Evolutionary conservation across 2,888 invertebrate genomes (phyloP), one percentile per base, ranked within the genome.

Genomic region (Trichacis sp.): DNA sequence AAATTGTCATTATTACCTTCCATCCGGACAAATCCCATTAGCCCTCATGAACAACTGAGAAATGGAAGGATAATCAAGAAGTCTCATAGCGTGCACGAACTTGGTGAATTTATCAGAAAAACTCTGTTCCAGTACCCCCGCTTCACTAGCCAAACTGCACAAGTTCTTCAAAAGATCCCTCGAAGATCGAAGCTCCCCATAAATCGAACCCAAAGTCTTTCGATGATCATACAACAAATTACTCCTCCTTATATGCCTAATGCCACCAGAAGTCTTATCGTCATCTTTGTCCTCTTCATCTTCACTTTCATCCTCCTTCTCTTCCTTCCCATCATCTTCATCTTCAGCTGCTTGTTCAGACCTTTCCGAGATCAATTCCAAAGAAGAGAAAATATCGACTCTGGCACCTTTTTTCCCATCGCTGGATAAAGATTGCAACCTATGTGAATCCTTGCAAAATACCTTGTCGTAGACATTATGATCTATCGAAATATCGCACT

Each of bases 341-440:
- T 85, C 85, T 48, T 86, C 86, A 68, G 86, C 83, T 1, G 87
- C 83, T 9, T 59, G 14, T 45, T 86, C 82, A 1, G 77, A 74
- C 4, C 46, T 58, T 85, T 69, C 69, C 8, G 67, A 64, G 1
- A 67, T 0, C 11, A 93, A 80, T 5, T 84, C 80, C 63, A 93
- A 84, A 50, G 86, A 86, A 51, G 92, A 90, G 1, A 84, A 79
- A 0, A 91, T 88, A 3, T 88, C 89, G 2, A 93, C 92, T 75
- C 90, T 88, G 0, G 92, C 93, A 0, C 93, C 94, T 0, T 91
- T 88, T 63, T 88, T 88, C 51, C 88, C 88, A 0, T 76, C 78
- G 59, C 91, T 92, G 0, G 93, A 92, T 77, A 95, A 91, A 0
- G 94, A 93, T 73, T 92, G 90, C 62, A 94, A 88, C 30, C 91